These are phyloP conservation scores for Hydrolagus affinis DNA, from an alignment of 2,113 vertebrate species.

Conservation along the genomic window DNA sequence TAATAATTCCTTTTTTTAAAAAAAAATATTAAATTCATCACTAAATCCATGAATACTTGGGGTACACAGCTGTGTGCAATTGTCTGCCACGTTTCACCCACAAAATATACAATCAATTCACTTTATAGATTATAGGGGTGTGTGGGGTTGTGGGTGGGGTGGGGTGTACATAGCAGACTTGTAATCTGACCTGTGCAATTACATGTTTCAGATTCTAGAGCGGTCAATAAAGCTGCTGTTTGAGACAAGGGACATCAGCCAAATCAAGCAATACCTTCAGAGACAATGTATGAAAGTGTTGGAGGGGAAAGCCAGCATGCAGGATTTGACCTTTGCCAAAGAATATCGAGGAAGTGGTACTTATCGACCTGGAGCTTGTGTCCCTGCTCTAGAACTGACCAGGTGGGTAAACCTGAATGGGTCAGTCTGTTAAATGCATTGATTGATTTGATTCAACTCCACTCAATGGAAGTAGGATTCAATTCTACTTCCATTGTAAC, in stretches of 20 bases:
- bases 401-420: slow-evolving; percentile 57
- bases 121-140: slow-evolving; percentile 7
- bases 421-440: not conserved
- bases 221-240: slow-evolving; percentile 94
- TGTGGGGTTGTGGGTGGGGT: not conserved
- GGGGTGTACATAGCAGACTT: not conserved
- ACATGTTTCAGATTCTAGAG: slow-evolving; percentile 76
- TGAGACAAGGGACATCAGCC: slow-evolving; percentile 92
- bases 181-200: slow-evolving; percentile 29
- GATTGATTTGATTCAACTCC: not conserved
- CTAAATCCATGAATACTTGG: not conserved
- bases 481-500: too few species aligned
- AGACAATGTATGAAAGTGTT: slow-evolving; percentile 85
- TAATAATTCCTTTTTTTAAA: too few species aligned
- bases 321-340: slow-evolving; percentile 94
- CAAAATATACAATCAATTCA: too few species aligned
- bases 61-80: not conserved
- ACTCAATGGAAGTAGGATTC: not conserved
- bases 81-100: too few species aligned
- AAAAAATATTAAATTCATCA: too few species aligned
- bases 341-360: slow-evolving; percentile 84
- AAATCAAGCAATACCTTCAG: slow-evolving; percentile 91
- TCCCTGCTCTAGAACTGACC: slow-evolving; percentile 90
- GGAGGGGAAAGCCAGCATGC: slow-evolving; percentile 85
- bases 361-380: slow-evolving; percentile 82